These are phyloP conservation scores for Poeciliopsis presidionis DNA, from an alignment of 2,797 vertebrate genomes.

Conservation along the genomic window DNA sequence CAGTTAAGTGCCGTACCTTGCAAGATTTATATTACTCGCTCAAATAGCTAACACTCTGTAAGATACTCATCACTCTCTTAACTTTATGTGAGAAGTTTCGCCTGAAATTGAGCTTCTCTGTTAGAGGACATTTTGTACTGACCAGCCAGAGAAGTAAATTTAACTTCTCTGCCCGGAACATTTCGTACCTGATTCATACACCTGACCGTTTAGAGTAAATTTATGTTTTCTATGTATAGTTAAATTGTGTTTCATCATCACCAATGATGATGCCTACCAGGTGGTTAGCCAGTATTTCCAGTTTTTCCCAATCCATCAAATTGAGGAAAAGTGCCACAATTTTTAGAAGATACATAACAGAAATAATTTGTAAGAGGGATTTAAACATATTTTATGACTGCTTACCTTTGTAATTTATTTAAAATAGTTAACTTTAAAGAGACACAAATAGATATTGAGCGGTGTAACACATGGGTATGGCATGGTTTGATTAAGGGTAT, in stretches of 20 bases:
- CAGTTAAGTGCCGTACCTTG: background rate
- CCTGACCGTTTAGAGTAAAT: background rate
- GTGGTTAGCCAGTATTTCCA: background rate
- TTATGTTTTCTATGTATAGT: background rate
- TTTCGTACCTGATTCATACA: background rate
- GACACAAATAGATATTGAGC: background rate
- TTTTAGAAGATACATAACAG: background rate
- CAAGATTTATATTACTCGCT: background rate
- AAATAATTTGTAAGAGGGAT: background rate
- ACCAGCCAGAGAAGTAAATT: background rate
- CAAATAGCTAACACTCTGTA: background rate
- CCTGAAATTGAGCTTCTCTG: background rate
- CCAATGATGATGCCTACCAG: background rate
- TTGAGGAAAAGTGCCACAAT: background rate
- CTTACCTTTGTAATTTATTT: background rate
- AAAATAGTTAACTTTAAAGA: background rate
- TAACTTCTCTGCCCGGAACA: background rate
- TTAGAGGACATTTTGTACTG: background rate
- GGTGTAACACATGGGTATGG: background rate
- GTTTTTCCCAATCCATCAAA: background rate
- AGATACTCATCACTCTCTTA: background rate
- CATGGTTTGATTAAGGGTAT: background rate
- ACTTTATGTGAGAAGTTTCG: background rate
- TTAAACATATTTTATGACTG: background rate
- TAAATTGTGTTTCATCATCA: background rate